These are phyloP conservation scores for Stigmatopora nigra DNA, from an alignment of 2,113 vertebrate species.

Conservation along the genomic window DNA sequence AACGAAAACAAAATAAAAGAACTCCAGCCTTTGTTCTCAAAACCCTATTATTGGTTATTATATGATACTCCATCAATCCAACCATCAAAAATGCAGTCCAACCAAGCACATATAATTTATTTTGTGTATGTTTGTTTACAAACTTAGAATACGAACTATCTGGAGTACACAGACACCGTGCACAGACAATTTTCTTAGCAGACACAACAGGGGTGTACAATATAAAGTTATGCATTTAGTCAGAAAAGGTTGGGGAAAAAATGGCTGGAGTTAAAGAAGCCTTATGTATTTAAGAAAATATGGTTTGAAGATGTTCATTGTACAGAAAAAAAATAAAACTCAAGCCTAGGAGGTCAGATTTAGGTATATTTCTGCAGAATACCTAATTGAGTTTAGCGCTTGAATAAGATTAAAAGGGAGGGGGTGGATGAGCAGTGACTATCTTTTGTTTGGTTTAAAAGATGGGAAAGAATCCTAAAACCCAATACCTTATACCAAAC, in stretches of 20 bases:
- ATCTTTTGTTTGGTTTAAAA: slow-evolving; percentile 33
- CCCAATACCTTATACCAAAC: slow-evolving; percentile 19
- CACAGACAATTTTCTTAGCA: slow-evolving; percentile 15
- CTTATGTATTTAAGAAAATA: slow-evolving; percentile 69
- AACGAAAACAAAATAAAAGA: slow-evolving; percentile 28
- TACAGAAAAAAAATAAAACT: slow-evolving; percentile 73
- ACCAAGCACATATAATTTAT: slow-evolving; percentile 99
- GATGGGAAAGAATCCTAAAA: slow-evolving; percentile 18
- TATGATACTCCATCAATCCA: slow-evolving; percentile 55
- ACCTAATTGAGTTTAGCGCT: slow-evolving; percentile 66
- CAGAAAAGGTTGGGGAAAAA: slow-evolving; percentile 57
- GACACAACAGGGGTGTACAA: slow-evolving; percentile 67
- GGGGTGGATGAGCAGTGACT: slow-evolving; percentile 33
- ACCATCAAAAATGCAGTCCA: slow-evolving; percentile 73
- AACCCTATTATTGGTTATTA: slow-evolving; percentile 72
- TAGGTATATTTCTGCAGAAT: slow-evolving; percentile 86
- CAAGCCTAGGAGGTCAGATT: slow-evolving; percentile 72
- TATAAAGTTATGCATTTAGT: slow-evolving; percentile 75
- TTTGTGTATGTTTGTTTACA: slow-evolving; percentile 99
- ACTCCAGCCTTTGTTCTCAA: slow-evolving; percentile 11
- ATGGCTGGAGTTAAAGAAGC: slow-evolving; percentile 61
- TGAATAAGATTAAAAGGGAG: slow-evolving; percentile 18
- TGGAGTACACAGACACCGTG: slow-evolving; percentile 60
- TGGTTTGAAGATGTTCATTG: slow-evolving; percentile 68
- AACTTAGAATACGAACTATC: slow-evolving; percentile 98